A percentile compares a stretch with the other conserved stretches of the same genome.
Evolutionary conservation across 2,113 vertebrate genomes (phyloP).

Genomic region (Oreotrochilus melanogaster): DNA sequence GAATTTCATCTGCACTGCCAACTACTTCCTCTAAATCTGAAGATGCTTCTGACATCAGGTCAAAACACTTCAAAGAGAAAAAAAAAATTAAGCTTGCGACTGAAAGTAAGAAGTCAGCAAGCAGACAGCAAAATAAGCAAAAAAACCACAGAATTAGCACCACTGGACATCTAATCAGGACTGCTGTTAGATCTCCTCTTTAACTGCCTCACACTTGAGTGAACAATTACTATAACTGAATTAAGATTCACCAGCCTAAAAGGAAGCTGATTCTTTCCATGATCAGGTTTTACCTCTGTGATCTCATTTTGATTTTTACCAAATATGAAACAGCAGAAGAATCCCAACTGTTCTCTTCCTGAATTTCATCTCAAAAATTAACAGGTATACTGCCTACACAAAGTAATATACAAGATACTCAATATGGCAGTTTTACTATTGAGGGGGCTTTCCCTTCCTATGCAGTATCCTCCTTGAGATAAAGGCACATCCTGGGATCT

Average conservation of each 20-base stretch:
- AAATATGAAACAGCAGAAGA: background rate
- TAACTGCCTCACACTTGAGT: background rate
- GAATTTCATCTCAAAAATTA: background rate
- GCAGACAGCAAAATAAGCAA: background rate
- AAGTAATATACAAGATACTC: background rate
- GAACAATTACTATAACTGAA: background rate
- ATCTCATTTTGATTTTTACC: background rate
- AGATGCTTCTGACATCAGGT: conserved; percentile 58
- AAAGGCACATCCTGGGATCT: background rate
- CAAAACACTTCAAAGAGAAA: conserved; percentile 68
- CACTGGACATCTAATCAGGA: background rate
- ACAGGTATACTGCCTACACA: background rate
- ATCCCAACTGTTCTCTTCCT: background rate
- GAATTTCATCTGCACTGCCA: conserved; percentile 63
- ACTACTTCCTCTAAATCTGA: conserved; percentile 43
- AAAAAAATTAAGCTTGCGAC: background rate
- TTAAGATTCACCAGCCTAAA: background rate
- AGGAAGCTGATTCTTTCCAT: background rate
- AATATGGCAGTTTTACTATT: background rate
- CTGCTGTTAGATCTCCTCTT: background rate
- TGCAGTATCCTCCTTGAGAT: background rate
- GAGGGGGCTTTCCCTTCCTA: background rate
- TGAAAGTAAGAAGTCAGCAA: background rate
- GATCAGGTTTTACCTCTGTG: background rate
- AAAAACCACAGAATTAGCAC: background rate